phyloP scores from a whole-genome alignment of 2,797 vertebrate species.

The Buphagus erythrorhynchus region DNA sequence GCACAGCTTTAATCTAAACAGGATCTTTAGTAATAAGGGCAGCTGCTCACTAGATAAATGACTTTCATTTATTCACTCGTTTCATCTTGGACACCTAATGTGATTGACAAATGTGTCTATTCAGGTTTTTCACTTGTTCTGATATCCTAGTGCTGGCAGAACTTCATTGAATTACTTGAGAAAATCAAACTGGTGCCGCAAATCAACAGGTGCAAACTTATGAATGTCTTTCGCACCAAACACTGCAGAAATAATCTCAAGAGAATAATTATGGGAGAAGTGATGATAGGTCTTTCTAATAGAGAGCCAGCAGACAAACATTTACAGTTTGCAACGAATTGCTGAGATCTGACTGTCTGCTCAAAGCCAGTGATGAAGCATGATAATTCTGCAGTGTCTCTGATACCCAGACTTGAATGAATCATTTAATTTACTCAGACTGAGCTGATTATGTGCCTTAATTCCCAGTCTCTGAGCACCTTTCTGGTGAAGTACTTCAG shows the following conservation, averaged over 20 bases:
- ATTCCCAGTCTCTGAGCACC: neutral
- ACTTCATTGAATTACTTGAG: slow-evolving; percentile 28
- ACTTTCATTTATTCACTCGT: slow-evolving; percentile 47
- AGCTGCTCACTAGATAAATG: slow-evolving; percentile 39
- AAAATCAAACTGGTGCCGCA: slow-evolving; percentile 32
- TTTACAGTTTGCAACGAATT: neutral
- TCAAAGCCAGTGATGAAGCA: neutral
- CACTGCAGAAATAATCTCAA: neutral
- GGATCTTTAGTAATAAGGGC: slow-evolving; percentile 4
- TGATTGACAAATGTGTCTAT: slow-evolving; percentile 51
- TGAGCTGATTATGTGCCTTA: neutral
- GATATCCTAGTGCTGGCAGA: slow-evolving; percentile 25
- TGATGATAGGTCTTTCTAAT: slow-evolving; percentile 1
- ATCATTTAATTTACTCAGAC: neutral
- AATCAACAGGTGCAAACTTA: slow-evolving; percentile 58
- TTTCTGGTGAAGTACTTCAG: neutral
- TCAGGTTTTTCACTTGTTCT: slow-evolving; percentile 46
- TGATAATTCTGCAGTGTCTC: neutral
- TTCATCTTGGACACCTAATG: slow-evolving; percentile 35
- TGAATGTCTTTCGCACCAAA: neutral
- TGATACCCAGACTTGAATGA: neutral
- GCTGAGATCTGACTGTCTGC: neutral
- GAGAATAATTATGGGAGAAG: slow-evolving; percentile 11
- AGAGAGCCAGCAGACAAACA: neutral
- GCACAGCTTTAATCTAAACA: neutral